Conservation (phyloP, 2,888 invertebrate species). For the Eulithis prunata region DNA sequence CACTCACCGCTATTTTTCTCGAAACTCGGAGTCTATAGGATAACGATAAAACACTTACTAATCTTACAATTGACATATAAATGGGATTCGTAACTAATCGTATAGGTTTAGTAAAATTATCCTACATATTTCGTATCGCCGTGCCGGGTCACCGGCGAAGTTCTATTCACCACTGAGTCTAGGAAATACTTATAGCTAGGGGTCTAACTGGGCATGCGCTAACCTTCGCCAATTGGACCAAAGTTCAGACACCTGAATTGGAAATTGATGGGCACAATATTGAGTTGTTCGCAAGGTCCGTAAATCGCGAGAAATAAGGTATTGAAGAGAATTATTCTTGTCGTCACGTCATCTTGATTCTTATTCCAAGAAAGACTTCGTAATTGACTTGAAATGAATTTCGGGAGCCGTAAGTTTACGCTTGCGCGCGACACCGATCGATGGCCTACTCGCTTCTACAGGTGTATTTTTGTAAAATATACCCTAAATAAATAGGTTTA, state of each 20-base stretch:
- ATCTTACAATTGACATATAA: conserved; percentile 72
- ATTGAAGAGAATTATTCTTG: conserved; percentile 14
- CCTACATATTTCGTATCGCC: conserved; percentile 57
- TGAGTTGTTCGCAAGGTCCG: conserved; percentile 15
- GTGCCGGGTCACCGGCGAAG: conserved; percentile 70
- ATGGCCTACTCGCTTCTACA: conserved; percentile 56
- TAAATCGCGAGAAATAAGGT: conserved; percentile 18
- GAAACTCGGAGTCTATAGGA: conserved; percentile 35
- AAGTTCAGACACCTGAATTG: conserved; percentile 54
- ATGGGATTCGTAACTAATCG: conserved; percentile 53
- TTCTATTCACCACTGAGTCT: conserved; percentile 73
- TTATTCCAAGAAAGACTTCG: not conserved
- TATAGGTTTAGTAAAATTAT: conserved; percentile 47
- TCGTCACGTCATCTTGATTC: conserved; percentile 11
- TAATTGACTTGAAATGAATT: not conserved
- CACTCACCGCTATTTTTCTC: conserved; percentile 19
- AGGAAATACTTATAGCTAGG: conserved; percentile 54
- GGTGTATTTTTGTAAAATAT: conserved; percentile 31
- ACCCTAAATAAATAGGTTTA: conserved; percentile 23
- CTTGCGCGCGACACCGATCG: conserved; percentile 76
- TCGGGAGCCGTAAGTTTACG: conserved; percentile 50
- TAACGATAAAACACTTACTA: conserved; percentile 51
- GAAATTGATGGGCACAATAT: conserved; percentile 24
- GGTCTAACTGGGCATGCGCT: conserved; percentile 69
- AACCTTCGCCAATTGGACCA: conserved; percentile 69